phyloP scores from a whole-genome alignment of 2,113 vertebrate species.

The Pelvicachromis taeniatus region DNA sequence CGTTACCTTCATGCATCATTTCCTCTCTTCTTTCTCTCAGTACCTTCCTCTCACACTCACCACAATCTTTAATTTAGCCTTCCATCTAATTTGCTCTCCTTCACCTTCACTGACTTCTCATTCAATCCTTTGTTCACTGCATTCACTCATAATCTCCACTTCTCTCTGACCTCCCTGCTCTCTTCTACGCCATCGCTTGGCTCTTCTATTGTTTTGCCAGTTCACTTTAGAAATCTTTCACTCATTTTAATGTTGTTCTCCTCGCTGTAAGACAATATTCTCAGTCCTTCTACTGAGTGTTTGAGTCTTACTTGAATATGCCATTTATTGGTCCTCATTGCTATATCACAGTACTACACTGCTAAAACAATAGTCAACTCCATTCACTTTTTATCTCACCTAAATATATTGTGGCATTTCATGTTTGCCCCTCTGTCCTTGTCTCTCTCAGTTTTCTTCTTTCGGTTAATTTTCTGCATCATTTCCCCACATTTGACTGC shows the following conservation, averaged over 20 bases:
- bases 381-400: neutral
- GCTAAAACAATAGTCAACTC: neutral
- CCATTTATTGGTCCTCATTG: neutral
- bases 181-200: neutral
- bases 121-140: slow-evolving; percentile 18
- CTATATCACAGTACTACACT: neutral
- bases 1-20: slow-evolving; percentile 36
- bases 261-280: neutral
- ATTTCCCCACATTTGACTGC: neutral
- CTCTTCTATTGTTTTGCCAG: neutral
- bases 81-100: slow-evolving; percentile 35
- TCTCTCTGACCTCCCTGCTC: neutral
- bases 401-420: neutral
- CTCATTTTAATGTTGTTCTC: neutral
- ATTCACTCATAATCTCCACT: neutral
- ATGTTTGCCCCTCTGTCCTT: neutral
- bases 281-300: neutral
- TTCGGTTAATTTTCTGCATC: neutral
- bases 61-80: slow-evolving; percentile 33
- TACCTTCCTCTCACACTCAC: neutral
- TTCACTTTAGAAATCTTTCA: neutral
- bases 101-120: slow-evolving; percentile 26
- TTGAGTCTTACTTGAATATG: neutral
- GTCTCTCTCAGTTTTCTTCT: neutral
- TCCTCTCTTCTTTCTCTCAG: neutral